Conservation (phyloP, 1,140 invertebrate genomes). For the Coboldia fuscipes region DNA sequence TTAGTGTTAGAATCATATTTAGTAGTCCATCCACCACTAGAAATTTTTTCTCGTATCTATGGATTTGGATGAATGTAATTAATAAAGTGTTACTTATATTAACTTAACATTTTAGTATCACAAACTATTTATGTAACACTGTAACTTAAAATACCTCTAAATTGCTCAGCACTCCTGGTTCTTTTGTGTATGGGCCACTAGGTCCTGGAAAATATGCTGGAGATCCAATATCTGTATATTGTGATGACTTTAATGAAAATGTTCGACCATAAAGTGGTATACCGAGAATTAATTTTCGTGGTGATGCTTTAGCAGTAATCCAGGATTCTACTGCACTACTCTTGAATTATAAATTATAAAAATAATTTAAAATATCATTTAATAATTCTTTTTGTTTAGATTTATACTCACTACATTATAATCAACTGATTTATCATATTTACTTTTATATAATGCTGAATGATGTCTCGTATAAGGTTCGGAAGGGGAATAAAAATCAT, state of each 20-base stretch:
- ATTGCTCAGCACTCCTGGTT: slow-evolving; percentile 37
- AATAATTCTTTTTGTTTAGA: too few relatives aligned
- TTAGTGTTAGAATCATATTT: too few relatives aligned
- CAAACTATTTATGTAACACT: too few relatives aligned
- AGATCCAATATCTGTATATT: slow-evolving; percentile 26
- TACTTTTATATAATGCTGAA: slow-evolving; percentile 22
- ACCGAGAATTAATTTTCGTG: slow-evolving; percentile 38
- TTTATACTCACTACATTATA: too few relatives aligned
- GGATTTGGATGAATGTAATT: too few relatives aligned
- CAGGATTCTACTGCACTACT: slow-evolving; percentile 70
- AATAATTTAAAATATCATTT: too few relatives aligned
- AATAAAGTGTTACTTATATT: too few relatives aligned
- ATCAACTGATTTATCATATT: neutral
- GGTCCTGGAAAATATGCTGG: slow-evolving; percentile 25
- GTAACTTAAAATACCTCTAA: too few relatives aligned
- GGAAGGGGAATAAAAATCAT: slow-evolving; percentile 38
- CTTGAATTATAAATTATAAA: too few relatives aligned
- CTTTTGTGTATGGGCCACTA: slow-evolving; percentile 40
- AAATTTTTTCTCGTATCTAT: too few relatives aligned
- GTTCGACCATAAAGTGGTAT: slow-evolving; percentile 42
- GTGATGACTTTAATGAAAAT: slow-evolving; percentile 28
- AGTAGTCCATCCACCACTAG: too few relatives aligned
- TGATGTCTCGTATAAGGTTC: slow-evolving; percentile 28
- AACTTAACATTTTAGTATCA: too few relatives aligned
- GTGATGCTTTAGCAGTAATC: slow-evolving; percentile 51